phyloP scores from a whole-genome alignment of 2,888 invertebrate genomes.

The Nineta flava region DNA sequence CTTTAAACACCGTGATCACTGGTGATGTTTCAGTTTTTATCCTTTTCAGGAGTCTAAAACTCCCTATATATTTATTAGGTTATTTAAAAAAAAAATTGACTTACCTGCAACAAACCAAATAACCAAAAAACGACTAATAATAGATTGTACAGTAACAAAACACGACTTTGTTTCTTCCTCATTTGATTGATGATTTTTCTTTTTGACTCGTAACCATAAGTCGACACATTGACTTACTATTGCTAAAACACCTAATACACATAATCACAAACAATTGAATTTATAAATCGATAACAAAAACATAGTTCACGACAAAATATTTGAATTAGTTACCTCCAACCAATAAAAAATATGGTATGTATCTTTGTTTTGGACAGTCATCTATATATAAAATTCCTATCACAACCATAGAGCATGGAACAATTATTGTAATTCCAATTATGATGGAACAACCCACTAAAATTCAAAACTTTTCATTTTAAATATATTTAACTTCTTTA shows the following conservation, averaged over 20 bases:
- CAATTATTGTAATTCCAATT: slow-evolving; percentile 41
- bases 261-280: background rate
- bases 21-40: too few relatives aligned
- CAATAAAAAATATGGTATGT: slow-evolving; percentile 51
- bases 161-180: background rate
- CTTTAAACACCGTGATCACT: too few relatives aligned
- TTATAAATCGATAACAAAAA: background rate
- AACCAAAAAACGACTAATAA: slow-evolving; percentile 45
- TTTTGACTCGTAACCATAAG: slow-evolving; percentile 35
- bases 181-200: background rate
- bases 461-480: slow-evolving; percentile 16
- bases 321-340: slow-evolving; percentile 40
- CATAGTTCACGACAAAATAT: too few relatives aligned
- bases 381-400: slow-evolving; percentile 46
- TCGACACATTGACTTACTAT: slow-evolving; percentile 43
- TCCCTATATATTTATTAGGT: background rate
- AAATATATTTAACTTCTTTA: background rate
- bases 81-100: background rate
- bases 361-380: slow-evolving; percentile 47
- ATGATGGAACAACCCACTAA: slow-evolving; percentile 49
- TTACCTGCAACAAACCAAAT: slow-evolving; percentile 51
- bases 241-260: slow-evolving; percentile 38
- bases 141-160: slow-evolving; percentile 1
- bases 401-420: slow-evolving; percentile 51
- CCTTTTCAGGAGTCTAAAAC: too few relatives aligned